Percentiles rank a stretch among this genome's conserved stretches.
Conservation (phyloP, 2,113 vertebrate genomes). For the Sprattus sprattus region DNA sequence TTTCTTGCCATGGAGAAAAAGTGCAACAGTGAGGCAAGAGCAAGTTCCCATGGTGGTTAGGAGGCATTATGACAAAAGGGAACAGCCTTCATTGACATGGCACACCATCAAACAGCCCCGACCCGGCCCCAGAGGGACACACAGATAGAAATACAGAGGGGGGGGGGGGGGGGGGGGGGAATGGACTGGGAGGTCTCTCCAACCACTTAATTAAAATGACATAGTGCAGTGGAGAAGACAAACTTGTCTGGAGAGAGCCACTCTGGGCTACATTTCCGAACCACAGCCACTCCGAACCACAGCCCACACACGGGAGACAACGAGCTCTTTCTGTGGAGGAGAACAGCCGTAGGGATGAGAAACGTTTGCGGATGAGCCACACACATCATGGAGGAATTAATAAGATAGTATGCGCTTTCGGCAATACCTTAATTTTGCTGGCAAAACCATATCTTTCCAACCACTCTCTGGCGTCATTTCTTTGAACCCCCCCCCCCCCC, state of each 20-base stretch:
- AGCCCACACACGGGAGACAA: background rate
- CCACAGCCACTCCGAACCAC: background rate
- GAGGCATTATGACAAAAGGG: constrained; percentile 11
- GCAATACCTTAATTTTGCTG: background rate
- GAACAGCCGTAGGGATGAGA: background rate
- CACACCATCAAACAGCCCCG: background rate
- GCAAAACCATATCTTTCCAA: background rate
- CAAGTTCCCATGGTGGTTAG: background rate
- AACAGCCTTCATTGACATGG: constrained; percentile 11
- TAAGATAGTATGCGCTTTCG: background rate
- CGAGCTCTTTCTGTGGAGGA: background rate
- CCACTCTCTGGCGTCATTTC: background rate
- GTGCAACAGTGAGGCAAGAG: background rate
- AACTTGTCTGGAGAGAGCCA: constrained; percentile 9
- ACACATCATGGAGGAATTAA: background rate
- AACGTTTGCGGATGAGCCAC: background rate
- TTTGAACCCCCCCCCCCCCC: background rate
- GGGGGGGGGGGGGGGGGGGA: background rate
- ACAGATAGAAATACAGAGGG: background rate
- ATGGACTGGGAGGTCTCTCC: background rate
- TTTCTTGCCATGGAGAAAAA: background rate
- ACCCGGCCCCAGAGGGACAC: background rate
- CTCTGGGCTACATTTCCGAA: background rate
- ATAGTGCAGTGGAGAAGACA: constrained; percentile 2
- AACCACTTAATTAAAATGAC: constrained; percentile 20